Evolutionary conservation across 2,888 invertebrate genomes (phyloP).

Genomic region (Chironomus riparius): DNA sequence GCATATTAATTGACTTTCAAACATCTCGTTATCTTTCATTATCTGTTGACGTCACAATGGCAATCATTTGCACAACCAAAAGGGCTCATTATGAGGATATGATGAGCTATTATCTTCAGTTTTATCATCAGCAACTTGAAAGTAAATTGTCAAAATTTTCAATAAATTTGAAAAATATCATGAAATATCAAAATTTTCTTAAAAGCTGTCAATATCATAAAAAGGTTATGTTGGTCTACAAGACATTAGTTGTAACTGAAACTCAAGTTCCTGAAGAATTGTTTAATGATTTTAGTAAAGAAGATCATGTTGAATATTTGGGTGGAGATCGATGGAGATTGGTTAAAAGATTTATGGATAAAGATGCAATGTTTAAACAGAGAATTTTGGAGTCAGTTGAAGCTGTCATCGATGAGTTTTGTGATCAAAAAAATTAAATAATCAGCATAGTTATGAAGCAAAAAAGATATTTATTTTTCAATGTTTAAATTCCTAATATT

Average conservation of each 20-base stretch:
- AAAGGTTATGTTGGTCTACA: slow-evolving; percentile 3
- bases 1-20: slow-evolving; percentile 17
- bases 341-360: background rate
- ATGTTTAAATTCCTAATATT: no score
- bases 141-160: background rate
- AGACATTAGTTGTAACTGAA: background rate
- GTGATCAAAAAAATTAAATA: no score
- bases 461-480: no score
- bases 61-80: background rate
- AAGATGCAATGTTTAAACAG: background rate
- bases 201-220: slow-evolving; percentile 13
- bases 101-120: background rate
- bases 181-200: background rate
- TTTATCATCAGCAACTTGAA: background rate
- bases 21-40: slow-evolving; percentile 9
- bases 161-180: background rate
- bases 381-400: background rate
- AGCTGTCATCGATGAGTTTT: background rate
- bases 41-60: slow-evolving; percentile 4
- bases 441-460: no score
- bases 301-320: slow-evolving; percentile 1
- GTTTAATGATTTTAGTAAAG: background rate
- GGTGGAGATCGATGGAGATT: slow-evolving; percentile 2
- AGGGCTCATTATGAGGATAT: background rate
- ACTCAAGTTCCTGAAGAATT: background rate